A percentile compares a stretch with the other conserved stretches of the same genome.
Conservation (phyloP, 2,113 vertebrate species). For the Otolemur garnettii region DNA sequence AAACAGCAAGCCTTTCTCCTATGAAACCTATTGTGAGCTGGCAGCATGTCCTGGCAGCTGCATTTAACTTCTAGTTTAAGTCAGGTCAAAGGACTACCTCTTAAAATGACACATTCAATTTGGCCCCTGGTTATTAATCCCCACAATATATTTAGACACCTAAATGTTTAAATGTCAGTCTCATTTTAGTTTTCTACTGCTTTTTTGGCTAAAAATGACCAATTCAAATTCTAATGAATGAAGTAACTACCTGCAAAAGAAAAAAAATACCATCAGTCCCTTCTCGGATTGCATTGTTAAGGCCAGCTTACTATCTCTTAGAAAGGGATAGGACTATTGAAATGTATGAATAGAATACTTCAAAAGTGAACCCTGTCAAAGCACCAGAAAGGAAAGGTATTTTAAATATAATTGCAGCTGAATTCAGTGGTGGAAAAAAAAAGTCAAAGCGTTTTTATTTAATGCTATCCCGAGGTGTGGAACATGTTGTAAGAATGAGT, state of each 20-base stretch:
- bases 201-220: conserved; percentile 39
- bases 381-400: conserved; percentile 59
- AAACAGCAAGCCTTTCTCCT: background rate
- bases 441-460: conserved; percentile 71
- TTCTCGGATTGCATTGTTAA: conserved; percentile 42
- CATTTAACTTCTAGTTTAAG: conserved; percentile 42
- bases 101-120: conserved; percentile 56
- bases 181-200: conserved; percentile 45
- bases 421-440: conserved; percentile 57
- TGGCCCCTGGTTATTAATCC: background rate
- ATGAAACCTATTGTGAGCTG: background rate
- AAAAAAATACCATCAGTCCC: background rate
- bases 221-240: conserved; percentile 62
- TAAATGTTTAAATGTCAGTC: conserved; percentile 23
- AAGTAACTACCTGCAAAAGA: conserved; percentile 33
- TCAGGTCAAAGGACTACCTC: conserved; percentile 38
- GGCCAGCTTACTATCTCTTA: conserved; percentile 36
- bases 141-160: conserved; percentile 41
- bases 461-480: conserved; percentile 54
- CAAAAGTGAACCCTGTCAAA: conserved; percentile 69
- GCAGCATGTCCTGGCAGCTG: background rate
- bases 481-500: conserved; percentile 56
- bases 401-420: conserved; percentile 79
- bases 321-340: conserved; percentile 67
- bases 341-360: conserved; percentile 73